phyloP scores from a whole-genome alignment of 2,797 vertebrate species.

The Anguilla marmorata region DNA sequence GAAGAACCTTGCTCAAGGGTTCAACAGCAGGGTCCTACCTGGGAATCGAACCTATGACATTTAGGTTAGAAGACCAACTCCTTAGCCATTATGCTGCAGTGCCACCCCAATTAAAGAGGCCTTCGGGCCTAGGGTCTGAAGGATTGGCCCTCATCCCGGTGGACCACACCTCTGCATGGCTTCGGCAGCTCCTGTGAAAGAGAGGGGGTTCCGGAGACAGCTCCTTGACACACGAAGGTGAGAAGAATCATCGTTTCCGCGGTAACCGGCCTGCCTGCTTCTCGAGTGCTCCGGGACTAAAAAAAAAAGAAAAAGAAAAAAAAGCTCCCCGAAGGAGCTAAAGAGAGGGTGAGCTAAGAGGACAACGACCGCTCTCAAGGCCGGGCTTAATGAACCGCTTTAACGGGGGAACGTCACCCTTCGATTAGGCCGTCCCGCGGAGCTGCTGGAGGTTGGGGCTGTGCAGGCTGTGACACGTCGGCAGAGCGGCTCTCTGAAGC shows the following conservation, averaged over 20 bases:
- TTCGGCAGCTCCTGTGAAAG: too few relatives aligned
- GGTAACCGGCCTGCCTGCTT: background rate
- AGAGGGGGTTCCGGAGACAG: background rate
- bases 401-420: background rate
- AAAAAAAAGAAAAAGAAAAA: background rate
- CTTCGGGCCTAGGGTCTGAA: too few relatives aligned
- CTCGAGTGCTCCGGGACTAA: background rate
- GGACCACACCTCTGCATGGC: too few relatives aligned
- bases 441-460: background rate
- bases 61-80: too few relatives aligned
- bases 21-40: too few relatives aligned
- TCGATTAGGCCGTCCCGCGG: background rate
- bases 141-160: too few relatives aligned
- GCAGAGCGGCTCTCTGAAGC: background rate
- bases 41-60: too few relatives aligned
- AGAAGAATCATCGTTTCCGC: conserved; percentile 5
- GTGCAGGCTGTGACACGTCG: background rate
- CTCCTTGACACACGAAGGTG: conserved; percentile 6
- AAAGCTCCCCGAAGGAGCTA: background rate
- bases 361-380: background rate
- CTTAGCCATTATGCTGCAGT: too few relatives aligned
- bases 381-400: conserved; percentile 14
- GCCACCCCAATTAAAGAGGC: too few relatives aligned
- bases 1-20: too few relatives aligned
- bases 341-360: conserved; percentile 6